Percentiles rank a stretch among this genome's conserved stretches.
Evolutionary conservation across 2,113 vertebrate genomes (phyloP).

Genomic region (Setophaga kirtlandii): DNA sequence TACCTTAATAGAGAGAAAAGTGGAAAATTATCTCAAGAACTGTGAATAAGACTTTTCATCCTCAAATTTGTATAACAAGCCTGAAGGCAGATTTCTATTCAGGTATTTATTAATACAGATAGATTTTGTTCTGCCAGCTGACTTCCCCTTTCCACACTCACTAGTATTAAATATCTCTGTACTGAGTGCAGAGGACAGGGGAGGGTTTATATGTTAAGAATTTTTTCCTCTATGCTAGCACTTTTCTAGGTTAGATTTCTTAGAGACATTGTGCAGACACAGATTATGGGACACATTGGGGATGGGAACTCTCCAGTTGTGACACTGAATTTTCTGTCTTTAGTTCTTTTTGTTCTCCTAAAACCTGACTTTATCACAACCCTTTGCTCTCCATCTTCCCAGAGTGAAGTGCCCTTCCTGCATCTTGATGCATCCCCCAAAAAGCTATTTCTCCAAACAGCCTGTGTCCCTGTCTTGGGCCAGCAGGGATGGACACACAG

Average conservation of each 20-base stretch:
- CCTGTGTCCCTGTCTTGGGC: neutral
- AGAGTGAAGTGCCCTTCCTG: neutral
- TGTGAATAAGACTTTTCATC: neutral
- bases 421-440: neutral
- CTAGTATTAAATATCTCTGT: neutral
- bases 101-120: neutral
- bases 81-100: neutral
- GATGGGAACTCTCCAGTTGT: neutral
- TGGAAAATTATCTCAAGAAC: neutral
- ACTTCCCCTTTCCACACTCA: neutral
- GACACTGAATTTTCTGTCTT: neutral
- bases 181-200: neutral
- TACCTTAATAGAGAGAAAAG: constrained; percentile 1
- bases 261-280: neutral
- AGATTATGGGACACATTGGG: neutral
- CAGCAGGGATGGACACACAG: neutral
- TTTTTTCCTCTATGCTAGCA: neutral
- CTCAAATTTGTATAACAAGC: neutral
- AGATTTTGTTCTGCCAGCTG: neutral
- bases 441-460: neutral
- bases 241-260: neutral
- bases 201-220: fast-evolving
- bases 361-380: neutral
- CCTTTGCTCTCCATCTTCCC: neutral
- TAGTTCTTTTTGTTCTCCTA: neutral